Evolutionary conservation across 2,113 vertebrate species (phyloP).

Genomic region (Phylloscopus whistleri): DNA sequence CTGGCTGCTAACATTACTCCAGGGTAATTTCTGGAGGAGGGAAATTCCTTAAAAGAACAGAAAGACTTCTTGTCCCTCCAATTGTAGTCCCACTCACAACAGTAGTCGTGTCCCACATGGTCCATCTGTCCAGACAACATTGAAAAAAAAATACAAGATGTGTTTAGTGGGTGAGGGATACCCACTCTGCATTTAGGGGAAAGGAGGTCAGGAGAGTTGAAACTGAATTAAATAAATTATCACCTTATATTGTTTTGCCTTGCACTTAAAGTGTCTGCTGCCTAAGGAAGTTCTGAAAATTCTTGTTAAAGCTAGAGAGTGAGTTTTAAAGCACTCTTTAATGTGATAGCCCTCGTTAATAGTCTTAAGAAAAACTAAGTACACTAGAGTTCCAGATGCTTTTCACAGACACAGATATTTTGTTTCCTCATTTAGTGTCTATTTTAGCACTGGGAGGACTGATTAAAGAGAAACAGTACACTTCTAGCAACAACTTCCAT

Average conservation of each 20-base stretch:
- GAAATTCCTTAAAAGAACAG: neutral
- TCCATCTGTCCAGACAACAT: neutral
- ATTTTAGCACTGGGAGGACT: neutral
- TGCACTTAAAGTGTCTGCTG: neutral
- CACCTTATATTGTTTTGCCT: neutral
- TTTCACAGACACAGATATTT: constrained; percentile 4
- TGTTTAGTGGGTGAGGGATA: neutral
- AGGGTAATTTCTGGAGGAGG: neutral
- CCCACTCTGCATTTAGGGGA: neutral
- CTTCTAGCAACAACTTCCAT: neutral
- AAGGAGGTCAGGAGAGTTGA: neutral
- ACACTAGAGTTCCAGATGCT: neutral
- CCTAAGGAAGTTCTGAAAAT: neutral
- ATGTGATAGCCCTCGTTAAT: neutral
- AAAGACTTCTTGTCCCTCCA: neutral
- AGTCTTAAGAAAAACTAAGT: neutral
- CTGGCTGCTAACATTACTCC: neutral
- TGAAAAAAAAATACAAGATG: neutral
- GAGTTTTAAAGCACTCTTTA: neutral
- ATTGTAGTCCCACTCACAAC: neutral
- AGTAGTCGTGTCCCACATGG: neutral
- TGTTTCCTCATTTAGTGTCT: neutral
- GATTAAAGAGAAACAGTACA: constrained; percentile 18
- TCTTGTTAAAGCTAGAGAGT: neutral
- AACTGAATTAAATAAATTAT: neutral